Base-by-base conservation (phyloP, 53 echinoderm and acorn worm genomes). In the Temnopleurus reevesii region DNA sequence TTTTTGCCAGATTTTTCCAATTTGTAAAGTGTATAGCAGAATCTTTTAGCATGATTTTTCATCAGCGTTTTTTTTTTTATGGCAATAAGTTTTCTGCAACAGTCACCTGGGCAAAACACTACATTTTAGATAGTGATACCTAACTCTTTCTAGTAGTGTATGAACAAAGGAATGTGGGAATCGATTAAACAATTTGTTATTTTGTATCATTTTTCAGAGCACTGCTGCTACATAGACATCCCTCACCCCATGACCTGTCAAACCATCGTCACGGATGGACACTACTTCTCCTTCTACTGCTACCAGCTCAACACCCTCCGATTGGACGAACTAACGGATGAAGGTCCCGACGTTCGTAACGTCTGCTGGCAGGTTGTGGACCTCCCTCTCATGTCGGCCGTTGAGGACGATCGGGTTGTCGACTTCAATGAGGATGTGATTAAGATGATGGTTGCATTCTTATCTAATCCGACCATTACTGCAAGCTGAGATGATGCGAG, bases 271-370 rank as follows among this genome's bases (percentile, higher is more conserved):
- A 93, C 94, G 0, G 86, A 98, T 59, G 98, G 98, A 5, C 45
- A 56, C 55, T 53, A 56, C 51, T 93, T 95, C 55, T 95, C 98
- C 60, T 98, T 98, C 91, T 95, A 94, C 93, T 94, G 94, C 58
- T 98, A 95, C 77, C 98, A 98, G 83, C 93, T 95, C 59, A 98
- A 98, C 81, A 98, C 98, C 31, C 46, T 98, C 9, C 89, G 88
- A 26, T 59, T 95, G 23, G 92, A 90, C 17, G 81, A 86, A 38
- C 91, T 86, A 2, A 59, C 15, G 38, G 92, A 91, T 12, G 83
- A 77, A 9, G 77, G 57, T 84, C 95, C 89, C 58, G 89, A 93
- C n/a, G 79, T 90, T 58, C 84, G 93, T 10, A 98, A 95, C 81
- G 84, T 95, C 44, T 93, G 94, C 87, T 95, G 95, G 93, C 88